Base-by-base conservation (phyloP, 1,140 invertebrate species). In the Macrobrachium rosenbergii region DNA sequence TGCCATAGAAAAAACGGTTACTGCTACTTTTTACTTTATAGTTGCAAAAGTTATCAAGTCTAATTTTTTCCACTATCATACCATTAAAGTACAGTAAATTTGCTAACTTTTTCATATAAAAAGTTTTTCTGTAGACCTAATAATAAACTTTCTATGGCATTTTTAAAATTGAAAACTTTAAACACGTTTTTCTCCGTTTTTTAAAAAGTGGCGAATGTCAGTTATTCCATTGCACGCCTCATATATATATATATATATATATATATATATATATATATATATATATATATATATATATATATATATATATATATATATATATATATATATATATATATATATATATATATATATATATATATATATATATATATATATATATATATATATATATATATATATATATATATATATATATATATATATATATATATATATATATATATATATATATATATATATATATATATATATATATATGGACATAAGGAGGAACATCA, bases 221-320 rank as follows among this genome's bases (percentile, higher is more conserved):
- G n/a, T n/a, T n/a, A n/a, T n/a, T n/a, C n/a, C n/a, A n/a, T n/a
- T n/a, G n/a, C n/a, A n/a, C n/a, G n/a, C n/a, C n/a, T n/a, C n/a
- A 69, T n/a, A 69, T n/a, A 69, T n/a, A 69, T n/a, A 69, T n/a
- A 69, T n/a, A 69, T n/a, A 69, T n/a, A 69, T n/a, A 69, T n/a
- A 69, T n/a, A 69, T n/a, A 69, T n/a, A 69, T n/a, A 69, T n/a
- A 69, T 7, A 69, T n/a, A 69, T n/a, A 69, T 2, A 69, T n/a
- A 69, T n/a, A 69, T 69, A 64, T 64, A 64, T 64, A 64, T 64
- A 64, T 64, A 64, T 64, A 64, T 64, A 64, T 64, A 64, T 64
- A 64, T 64, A 64, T 64, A 64, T 64, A 64, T 64, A 64, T 64
- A 64, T 64, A 64, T 64, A 64, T 64, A 64, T 64, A 64, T 64